These are phyloP conservation scores for Plutella xylostella DNA, from an alignment of 2,888 invertebrate species.

Conservation along the genomic window DNA sequence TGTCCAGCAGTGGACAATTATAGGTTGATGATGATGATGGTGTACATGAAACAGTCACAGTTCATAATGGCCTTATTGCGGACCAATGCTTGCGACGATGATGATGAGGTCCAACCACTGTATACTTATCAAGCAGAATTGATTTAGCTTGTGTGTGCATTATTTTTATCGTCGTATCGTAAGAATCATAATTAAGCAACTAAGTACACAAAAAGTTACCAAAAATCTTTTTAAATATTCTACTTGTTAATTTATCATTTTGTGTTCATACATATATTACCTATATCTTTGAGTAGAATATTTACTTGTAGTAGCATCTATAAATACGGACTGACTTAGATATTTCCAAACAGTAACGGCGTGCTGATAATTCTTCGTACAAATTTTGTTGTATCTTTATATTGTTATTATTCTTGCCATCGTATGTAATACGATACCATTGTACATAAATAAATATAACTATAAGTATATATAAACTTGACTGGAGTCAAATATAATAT, in stretches of 20 bases:
- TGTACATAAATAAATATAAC: constrained; percentile 17
- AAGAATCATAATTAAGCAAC: too few species aligned
- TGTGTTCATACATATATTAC: neutral
- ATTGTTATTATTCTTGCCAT: constrained; percentile 39
- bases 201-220: neutral
- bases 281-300: neutral
- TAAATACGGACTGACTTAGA: constrained; percentile 7
- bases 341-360: constrained; percentile 6
- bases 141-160: constrained; percentile 23
- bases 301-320: neutral
- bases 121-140: constrained; percentile 26
- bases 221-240: neutral
- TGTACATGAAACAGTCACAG: neutral
- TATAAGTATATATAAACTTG: constrained; percentile 13
- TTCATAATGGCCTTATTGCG: constrained; percentile 51
- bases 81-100: constrained; percentile 55
- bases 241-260: neutral
- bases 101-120: constrained; percentile 29
- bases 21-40: neutral
- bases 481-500: constrained; percentile 2
- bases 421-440: constrained; percentile 42
- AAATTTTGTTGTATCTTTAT: constrained; percentile 44
- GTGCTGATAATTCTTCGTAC: constrained; percentile 35
- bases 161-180: too few species aligned
- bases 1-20: constrained; percentile 9